A percentile compares a stretch with the other conserved stretches of the same genome.
Evolutionary conservation across 2,113 vertebrate species (phyloP).

Genomic region (Cairina moschata): DNA sequence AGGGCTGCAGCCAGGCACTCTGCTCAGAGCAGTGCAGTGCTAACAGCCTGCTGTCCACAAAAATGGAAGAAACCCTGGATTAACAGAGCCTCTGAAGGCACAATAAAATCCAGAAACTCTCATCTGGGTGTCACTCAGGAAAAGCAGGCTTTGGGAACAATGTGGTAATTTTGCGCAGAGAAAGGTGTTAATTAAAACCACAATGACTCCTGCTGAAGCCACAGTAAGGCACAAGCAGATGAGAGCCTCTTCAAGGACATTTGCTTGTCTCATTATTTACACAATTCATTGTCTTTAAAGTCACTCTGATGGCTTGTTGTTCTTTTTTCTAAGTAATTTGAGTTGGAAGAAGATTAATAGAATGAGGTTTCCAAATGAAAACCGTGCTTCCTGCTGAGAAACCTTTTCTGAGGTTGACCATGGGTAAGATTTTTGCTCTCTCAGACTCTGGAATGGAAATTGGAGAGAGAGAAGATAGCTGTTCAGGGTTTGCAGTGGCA

Average conservation of each 20-base stretch:
- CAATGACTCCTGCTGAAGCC: neutral
- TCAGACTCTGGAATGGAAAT: neutral
- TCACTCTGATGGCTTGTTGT: neutral
- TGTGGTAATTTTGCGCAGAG: neutral
- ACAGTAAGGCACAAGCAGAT: neutral
- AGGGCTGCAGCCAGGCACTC: neutral
- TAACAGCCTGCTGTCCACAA: neutral
- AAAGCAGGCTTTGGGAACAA: neutral
- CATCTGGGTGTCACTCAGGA: neutral
- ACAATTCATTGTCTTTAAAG: neutral
- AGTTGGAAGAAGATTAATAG: neutral
- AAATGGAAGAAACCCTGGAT: neutral
- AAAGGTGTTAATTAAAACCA: constrained; percentile 53
- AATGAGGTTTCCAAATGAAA: neutral
- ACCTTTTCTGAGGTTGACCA: neutral
- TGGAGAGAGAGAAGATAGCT: neutral
- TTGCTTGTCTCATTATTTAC: neutral
- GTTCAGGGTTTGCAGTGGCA: neutral
- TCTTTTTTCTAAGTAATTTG: neutral
- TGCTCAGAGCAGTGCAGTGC: neutral
- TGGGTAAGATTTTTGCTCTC: neutral
- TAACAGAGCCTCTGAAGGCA: neutral
- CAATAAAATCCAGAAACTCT: neutral
- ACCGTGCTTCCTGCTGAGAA: neutral
- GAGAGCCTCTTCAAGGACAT: neutral